Conservation (phyloP, 2,113 vertebrate species). For the Syngnathus scovelli region DNA sequence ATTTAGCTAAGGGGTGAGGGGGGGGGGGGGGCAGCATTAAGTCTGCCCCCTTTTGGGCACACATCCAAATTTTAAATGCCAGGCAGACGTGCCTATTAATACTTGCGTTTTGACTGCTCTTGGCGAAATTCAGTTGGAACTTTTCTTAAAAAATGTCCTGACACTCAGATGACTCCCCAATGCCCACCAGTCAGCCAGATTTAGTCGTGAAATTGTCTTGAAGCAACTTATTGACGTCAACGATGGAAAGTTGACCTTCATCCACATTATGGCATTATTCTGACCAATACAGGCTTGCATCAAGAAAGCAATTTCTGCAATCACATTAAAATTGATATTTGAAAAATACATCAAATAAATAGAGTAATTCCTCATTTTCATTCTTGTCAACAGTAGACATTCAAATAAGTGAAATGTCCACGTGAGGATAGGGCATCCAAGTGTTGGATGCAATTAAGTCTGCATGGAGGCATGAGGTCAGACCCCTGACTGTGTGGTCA, state of each 20-base stretch:
- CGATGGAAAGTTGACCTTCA: too few species aligned
- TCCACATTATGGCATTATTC: too few species aligned
- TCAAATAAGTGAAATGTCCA: not conserved
- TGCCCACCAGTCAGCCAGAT: not conserved
- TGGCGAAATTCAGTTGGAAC: not conserved
- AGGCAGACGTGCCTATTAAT: constrained; percentile 20
- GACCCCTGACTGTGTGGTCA: constrained; percentile 40
- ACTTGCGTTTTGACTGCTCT: not conserved
- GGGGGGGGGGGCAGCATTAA: not conserved
- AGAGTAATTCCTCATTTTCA: not conserved
- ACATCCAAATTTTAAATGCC: constrained; percentile 22
- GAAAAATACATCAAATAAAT: too few species aligned
- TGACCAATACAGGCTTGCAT: too few species aligned
- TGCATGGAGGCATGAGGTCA: constrained; percentile 36
- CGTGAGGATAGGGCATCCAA: constrained; percentile 7
- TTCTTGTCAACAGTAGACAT: not conserved
- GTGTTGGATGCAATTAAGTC: constrained; percentile 29
- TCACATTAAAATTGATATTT: too few species aligned
- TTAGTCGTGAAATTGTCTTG: too few species aligned
- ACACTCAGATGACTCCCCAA: not conserved
- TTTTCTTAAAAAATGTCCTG: not conserved
- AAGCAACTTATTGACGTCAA: too few species aligned
- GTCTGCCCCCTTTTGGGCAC: constrained; percentile 32
- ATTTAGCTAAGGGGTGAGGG: constrained; percentile 2
- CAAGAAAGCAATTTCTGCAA: too few species aligned